phyloP scores from a whole-genome alignment of 1,140 invertebrate species.

The Homarus americanus region DNA sequence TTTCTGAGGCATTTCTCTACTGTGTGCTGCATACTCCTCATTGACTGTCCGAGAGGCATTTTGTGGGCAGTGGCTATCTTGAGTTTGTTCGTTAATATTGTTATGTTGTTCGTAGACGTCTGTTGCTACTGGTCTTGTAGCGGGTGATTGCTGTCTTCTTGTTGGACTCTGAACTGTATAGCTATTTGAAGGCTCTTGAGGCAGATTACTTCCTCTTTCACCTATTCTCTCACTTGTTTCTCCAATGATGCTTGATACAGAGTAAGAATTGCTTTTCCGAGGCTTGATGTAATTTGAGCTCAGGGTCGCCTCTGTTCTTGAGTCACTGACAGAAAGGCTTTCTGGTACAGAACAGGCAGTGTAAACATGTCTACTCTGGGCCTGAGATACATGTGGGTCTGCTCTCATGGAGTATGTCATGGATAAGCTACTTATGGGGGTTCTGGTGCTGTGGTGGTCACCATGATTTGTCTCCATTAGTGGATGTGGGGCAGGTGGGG shows the following conservation, averaged over 20 bases:
- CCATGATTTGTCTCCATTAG: conserved; percentile 49
- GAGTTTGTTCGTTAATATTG: conserved; percentile 9
- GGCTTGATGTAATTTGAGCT: conserved; percentile 52
- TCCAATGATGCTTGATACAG: conserved; percentile 75
- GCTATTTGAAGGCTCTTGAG: conserved; percentile 60
- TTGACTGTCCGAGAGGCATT: conserved; percentile 18
- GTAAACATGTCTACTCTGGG: conserved; percentile 50
- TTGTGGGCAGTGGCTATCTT: conserved; percentile 31
- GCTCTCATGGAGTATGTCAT: conserved; percentile 51
- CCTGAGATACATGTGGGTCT: conserved; percentile 54
- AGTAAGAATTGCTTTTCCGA: conserved; percentile 74
- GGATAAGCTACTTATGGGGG: conserved; percentile 46
- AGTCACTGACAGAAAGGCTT: conserved; percentile 46
- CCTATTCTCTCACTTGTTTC: conserved; percentile 69
- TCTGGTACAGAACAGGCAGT: conserved; percentile 57
- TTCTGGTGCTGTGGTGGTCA: conserved; percentile 39
- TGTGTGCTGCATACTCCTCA: conserved; percentile 38
- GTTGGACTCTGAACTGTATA: conserved; percentile 52
- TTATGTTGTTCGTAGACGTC: conserved; percentile 49
- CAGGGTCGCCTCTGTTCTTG: conserved; percentile 40
- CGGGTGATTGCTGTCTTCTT: conserved; percentile 54
- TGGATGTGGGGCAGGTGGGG: conserved; percentile 39
- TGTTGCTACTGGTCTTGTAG: conserved; percentile 3
- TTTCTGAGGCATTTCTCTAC: conserved; percentile 36
- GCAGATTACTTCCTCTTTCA: conserved; percentile 41